Evolutionary conservation across 2,797 vertebrate genomes (phyloP).

Genomic region (Fringilla coelebs): DNA sequence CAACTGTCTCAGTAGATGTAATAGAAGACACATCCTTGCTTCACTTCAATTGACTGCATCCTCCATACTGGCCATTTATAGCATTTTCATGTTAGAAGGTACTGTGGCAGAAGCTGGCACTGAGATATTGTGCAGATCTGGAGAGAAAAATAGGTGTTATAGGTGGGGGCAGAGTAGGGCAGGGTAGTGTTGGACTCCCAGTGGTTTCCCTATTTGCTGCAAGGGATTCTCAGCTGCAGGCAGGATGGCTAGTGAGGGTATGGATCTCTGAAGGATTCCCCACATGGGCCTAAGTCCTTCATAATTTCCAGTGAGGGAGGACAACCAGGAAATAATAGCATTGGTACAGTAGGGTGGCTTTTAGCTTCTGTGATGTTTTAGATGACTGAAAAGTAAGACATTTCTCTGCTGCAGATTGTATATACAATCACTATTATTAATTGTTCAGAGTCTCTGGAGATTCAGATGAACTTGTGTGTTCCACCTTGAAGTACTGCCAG

Average conservation of each 20-base stretch:
- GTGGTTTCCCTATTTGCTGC: background rate
- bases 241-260: background rate
- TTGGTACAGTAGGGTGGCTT: background rate
- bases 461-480: background rate
- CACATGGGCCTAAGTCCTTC: background rate
- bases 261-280: background rate
- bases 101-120: background rate
- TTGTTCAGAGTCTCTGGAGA: background rate
- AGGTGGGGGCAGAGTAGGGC: no score
- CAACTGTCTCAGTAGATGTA: background rate
- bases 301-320: background rate
- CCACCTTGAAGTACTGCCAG: background rate
- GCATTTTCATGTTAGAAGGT: background rate
- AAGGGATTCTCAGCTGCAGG: background rate
- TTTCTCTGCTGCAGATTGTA: background rate
- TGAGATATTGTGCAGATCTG: background rate
- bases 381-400: background rate
- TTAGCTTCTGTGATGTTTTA: background rate
- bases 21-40: background rate
- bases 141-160: background rate
- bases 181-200: background rate
- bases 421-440: background rate
- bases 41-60: background rate
- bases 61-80: background rate
- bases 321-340: background rate